These are phyloP conservation scores for Enhydra lutris DNA, from an alignment of 2,113 vertebrate genomes.

Conservation along the genomic window DNA sequence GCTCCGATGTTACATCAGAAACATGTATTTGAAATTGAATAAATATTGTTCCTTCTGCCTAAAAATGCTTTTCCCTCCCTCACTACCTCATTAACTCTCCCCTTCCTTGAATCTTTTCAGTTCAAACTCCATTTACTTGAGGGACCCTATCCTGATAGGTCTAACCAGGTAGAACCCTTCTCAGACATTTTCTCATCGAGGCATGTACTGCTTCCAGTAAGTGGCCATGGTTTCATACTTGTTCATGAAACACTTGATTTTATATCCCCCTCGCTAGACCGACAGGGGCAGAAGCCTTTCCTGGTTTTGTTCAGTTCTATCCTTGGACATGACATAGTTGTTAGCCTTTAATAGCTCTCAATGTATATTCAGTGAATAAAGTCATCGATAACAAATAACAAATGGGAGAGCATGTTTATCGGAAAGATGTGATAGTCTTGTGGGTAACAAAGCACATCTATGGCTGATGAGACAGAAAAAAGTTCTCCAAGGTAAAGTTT, in stretches of 20 bases:
- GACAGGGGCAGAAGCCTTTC: neutral
- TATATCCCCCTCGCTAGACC: neutral
- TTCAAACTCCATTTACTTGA: neutral
- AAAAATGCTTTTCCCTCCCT: neutral
- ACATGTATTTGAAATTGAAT: neutral
- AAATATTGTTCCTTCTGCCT: neutral
- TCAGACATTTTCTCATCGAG: neutral
- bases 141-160: neutral
- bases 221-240: neutral
- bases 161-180: neutral
- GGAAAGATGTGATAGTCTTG: neutral
- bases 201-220: neutral
- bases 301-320: neutral
- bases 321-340: neutral
- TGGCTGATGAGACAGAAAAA: neutral
- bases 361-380: neutral
- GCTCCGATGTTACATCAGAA: neutral
- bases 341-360: neutral
- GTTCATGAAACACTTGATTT: neutral
- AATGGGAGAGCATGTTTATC: neutral
- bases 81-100: neutral
- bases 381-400: neutral
- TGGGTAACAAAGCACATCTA: neutral
- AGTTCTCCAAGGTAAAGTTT: neutral
- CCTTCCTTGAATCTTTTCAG: neutral